Percentiles rank a stretch among this genome's conserved stretches.
Conservation (phyloP, 2,113 vertebrate genomes). For the Grammomys surdaster region DNA sequence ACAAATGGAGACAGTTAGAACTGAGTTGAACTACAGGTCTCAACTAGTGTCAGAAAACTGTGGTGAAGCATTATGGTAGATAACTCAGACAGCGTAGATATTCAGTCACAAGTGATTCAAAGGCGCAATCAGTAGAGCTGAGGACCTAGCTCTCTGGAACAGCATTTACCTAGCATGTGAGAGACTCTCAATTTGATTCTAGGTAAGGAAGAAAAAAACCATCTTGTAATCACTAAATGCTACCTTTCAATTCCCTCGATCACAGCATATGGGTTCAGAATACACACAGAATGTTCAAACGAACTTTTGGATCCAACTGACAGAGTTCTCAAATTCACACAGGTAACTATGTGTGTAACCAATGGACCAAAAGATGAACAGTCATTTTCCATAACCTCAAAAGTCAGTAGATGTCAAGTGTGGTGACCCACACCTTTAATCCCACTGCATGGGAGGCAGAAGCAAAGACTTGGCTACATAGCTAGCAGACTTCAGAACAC, state of each 20-base stretch:
- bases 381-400: not conserved
- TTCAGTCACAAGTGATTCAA: not conserved
- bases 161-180: not conserved
- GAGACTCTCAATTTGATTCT: not conserved
- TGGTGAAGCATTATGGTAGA: not conserved
- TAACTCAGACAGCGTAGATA: not conserved
- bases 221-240: not conserved
- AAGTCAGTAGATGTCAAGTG: not conserved
- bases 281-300: not conserved
- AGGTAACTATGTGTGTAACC: not conserved
- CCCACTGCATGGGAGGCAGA: not conserved
- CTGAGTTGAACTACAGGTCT: not conserved
- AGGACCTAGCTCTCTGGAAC: not conserved
- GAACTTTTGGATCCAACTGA: not conserved
- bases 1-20: not conserved
- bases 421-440: not conserved
- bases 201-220: not conserved
- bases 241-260: not conserved
- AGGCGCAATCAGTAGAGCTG: not conserved
- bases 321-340: not conserved
- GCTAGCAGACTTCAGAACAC: not conserved
- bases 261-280: not conserved
- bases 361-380: not conserved
- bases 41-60: not conserved
- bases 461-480: not conserved